Base-by-base conservation (phyloP, 2,888 invertebrate genomes). In the Zootermopsis nevadensis region DNA sequence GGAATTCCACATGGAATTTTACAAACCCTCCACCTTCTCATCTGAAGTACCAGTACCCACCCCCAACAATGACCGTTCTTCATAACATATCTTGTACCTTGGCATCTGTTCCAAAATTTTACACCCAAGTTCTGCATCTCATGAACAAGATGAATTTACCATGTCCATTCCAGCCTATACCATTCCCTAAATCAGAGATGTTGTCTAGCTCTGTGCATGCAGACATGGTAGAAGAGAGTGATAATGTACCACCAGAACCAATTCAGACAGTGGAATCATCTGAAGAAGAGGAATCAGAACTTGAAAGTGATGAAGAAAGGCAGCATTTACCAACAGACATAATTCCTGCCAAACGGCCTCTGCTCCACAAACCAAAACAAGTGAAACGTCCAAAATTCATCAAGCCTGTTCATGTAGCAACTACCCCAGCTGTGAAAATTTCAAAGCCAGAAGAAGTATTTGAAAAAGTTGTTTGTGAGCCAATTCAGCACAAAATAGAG, bases 61-160 rank as follows among this genome's bases (percentile, higher is more conserved):
- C 94, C 82, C 93, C 96, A 15, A 94, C 93, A 81, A 91, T 93
- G 66, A 91, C 92, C 82, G 95, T 94, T 72, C 91, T 96, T 72
- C 91, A 94, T 82, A 96, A 96, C 88, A 97, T 98, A 84, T 92
- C 94, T 7, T 92, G 94, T 89, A 93, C 94, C 38, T 89, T 98
- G 83, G 92, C 94, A 82, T 92, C 92, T 27, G 94, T 96, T 86
- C 95, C 95, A 82, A 93, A 94, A 87, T 96, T 98, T 89, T 98
- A 98, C 88, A 94, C 93, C 0, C 92, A 92, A 87, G 93, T 95
- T 19, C 88, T 98, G 77, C 98, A 98, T 90, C 91, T 98, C 81
- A 98, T 98, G 98, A 98, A 98, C 88, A 96, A 95, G 90, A 97
- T 98, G 97, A 96, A 95, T 88, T 89, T 98, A 79, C 94, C 95